Conservation (phyloP, 2,888 invertebrate genomes). For the Taphrorychus bicolor region DNA sequence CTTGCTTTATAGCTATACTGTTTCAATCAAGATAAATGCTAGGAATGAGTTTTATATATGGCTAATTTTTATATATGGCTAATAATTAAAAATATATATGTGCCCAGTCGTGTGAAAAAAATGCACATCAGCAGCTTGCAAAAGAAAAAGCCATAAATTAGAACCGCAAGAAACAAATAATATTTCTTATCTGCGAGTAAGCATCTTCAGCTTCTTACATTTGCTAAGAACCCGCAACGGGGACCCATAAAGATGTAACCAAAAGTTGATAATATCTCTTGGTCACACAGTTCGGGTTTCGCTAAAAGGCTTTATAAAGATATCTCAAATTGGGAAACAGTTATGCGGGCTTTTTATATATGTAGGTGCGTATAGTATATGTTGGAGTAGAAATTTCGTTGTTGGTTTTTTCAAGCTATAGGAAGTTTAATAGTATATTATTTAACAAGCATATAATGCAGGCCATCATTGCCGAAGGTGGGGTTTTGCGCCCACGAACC, state of each 20-base stretch:
- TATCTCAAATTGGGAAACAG: background rate
- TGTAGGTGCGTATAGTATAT: background rate
- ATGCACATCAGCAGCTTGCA: background rate
- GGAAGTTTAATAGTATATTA: too few relatives aligned
- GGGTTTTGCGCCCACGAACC: too few relatives aligned
- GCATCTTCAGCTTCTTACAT: constrained; percentile 39
- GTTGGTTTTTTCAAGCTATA: too few relatives aligned
- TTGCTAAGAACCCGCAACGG: constrained; percentile 22
- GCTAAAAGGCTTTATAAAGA: background rate
- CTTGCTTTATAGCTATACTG: background rate
- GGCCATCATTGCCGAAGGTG: too few relatives aligned
- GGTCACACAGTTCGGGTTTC: background rate
- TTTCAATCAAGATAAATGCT: background rate
- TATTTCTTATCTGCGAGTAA: background rate
- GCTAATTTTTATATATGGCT: too few relatives aligned
- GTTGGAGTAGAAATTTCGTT: too few relatives aligned
- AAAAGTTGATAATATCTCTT: constrained; percentile 12
- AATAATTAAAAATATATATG: too few relatives aligned
- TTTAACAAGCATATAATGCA: too few relatives aligned
- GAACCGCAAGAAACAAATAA: background rate
- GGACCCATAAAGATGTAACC: constrained; percentile 43
- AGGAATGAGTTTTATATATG: too few relatives aligned
- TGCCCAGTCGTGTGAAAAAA: background rate
- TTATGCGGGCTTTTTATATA: background rate
- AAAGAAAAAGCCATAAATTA: background rate